Base-by-base conservation (phyloP, 2,888 invertebrate genomes). In the Acanthosepion pharaonis region DNA sequence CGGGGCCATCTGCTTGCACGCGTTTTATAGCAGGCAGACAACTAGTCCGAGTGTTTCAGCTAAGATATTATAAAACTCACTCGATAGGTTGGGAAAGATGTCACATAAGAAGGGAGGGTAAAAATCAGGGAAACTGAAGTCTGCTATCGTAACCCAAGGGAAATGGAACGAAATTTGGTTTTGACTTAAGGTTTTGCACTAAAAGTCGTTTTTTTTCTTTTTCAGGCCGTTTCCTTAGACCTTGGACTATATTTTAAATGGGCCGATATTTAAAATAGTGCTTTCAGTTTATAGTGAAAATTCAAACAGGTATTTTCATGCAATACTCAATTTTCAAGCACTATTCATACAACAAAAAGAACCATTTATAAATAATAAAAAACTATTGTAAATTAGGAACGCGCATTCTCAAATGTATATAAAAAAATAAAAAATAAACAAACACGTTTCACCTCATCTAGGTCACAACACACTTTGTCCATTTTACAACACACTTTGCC, bases 21-120 rank as follows among this genome's bases (percentile, higher is more conserved):
- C n/a, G 78, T 78, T 78, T 78, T 78, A n/a, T 78, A n/a, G 5
- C n/a, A 33, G 5, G 78, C 11, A n/a, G 18, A n/a, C 78, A 15
- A 78, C 78, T 33, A 78, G n/a, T 11, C 78, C 33, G 78, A 78
- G n/a, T 78, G 78, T 78, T n/a, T 78, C n/a, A 78, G 78, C 78
- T 33, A 78, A 78, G 78, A 78, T 42, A 42, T 42, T 78, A 28
- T 78, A 78, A 78, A 78, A 78, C 78, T 78, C 78, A 28, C 78
- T 78, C 78, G 78, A 78, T 78, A 78, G 78, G 78, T 78, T 78
- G 78, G 15, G 78, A 78, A 78, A 33, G n/a, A 78, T 78, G 78
- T 78, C 78, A 78, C 15, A 78, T 33, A 15, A n/a, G 2, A n/a
- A n/a, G n/a, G 78, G 78, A n/a, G 78, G 78, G 15, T 78, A n/a